A percentile compares a stretch with the other conserved stretches of the same genome.
Evolutionary conservation across 2,113 vertebrate species (phyloP).

Genomic region (Hyla sarda): DNA sequence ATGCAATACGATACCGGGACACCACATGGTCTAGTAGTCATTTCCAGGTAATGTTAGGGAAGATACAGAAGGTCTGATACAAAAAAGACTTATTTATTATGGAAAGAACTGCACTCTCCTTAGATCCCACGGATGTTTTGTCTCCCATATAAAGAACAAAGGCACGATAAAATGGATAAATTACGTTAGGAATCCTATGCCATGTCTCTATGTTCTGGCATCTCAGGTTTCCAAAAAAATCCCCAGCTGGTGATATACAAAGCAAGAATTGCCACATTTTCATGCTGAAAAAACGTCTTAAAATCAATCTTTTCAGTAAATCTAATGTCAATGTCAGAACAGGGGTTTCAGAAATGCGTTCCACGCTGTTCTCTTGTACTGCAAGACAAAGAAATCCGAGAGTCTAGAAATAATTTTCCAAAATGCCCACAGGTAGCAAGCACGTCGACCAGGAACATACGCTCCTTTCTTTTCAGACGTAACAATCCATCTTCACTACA

Average conservation of each 20-base stretch:
- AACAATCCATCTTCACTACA: background rate
- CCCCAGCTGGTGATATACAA: slow-evolving; percentile 12
- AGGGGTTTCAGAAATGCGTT: background rate
- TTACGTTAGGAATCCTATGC: background rate
- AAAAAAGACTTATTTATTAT: background rate
- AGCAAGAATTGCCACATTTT: background rate
- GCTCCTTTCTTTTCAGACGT: background rate
- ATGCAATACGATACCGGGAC: no score
- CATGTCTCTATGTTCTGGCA: background rate
- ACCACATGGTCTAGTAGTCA: no score
- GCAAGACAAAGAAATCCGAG: slow-evolving; percentile 12
- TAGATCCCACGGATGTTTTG: background rate
- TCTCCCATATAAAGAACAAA: background rate
- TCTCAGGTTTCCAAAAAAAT: background rate
- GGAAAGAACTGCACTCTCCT: background rate
- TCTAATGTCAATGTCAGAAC: slow-evolving; percentile 10
- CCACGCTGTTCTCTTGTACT: slow-evolving; percentile 27
- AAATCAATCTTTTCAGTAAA: background rate
- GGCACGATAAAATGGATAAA: background rate
- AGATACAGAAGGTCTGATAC: background rate
- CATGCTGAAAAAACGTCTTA: background rate
- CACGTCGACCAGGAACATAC: background rate
- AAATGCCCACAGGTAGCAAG: background rate
- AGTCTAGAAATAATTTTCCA: background rate
- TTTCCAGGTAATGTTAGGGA: no score